Conservation (phyloP, 2,888 invertebrate genomes). For the Leucophora obtusa region DNA sequence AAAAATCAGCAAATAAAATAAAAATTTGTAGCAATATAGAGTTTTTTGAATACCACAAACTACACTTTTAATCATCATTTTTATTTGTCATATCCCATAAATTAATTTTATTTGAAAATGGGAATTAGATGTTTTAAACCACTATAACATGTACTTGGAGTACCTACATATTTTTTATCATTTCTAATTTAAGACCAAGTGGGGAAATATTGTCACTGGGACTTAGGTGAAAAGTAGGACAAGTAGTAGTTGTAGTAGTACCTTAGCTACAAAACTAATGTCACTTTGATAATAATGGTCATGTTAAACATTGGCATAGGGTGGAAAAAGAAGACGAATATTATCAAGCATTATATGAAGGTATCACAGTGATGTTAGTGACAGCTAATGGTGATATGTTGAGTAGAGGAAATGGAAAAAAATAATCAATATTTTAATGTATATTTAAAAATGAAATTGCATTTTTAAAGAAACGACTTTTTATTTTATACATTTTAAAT, state of each 20-base stretch:
- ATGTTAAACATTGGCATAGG: slow-evolving; percentile 42
- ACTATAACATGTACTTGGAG: no score
- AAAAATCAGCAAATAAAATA: no score
- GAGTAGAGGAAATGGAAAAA: neutral
- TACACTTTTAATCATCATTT: no score
- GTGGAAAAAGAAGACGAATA: slow-evolving; percentile 16
- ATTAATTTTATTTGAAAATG: no score
- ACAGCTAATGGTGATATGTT: slow-evolving; percentile 2
- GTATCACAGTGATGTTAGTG: slow-evolving; percentile 8
- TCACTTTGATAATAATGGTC: slow-evolving; percentile 48
- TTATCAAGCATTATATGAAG: neutral
- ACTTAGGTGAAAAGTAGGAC: slow-evolving; percentile 30
- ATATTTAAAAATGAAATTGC: slow-evolving; percentile 5
- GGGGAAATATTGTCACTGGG: neutral
- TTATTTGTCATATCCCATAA: no score
- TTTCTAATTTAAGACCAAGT: no score
- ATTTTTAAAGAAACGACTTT: neutral
- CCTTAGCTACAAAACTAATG: slow-evolving; percentile 34
- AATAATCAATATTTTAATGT: slow-evolving; percentile 5
- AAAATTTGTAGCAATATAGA: no score
- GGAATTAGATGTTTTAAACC: no score
- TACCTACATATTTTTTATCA: no score
- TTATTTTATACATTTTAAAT: no score
- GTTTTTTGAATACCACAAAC: no score
- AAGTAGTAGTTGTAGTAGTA: neutral